Base-by-base conservation (phyloP, 2,888 invertebrate species). In the Pherbina coryleti region DNA sequence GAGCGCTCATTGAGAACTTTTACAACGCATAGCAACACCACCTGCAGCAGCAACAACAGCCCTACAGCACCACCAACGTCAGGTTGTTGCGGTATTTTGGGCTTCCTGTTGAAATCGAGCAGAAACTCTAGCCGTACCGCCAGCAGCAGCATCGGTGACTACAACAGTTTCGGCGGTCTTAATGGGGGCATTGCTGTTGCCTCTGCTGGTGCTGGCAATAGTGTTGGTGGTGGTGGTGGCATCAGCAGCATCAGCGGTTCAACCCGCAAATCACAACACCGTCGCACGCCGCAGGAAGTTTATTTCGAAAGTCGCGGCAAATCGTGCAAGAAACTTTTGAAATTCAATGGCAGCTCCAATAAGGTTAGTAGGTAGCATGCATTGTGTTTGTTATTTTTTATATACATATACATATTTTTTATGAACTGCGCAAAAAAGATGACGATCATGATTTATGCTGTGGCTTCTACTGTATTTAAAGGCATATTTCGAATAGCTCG, bases 341-440 rank as follows among this genome's bases (percentile, higher is more conserved):
- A 93, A 87, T 94, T 95, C 91, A 95, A 95, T 90, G 95, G 95
- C 83, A 94, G 93, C 87, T 94, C 95, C 72, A 95, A 94, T 90
- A 95, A 95, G 93, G 94, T 94, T 87, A 91, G 90, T 86, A 79
- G 79, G 79, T 70, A 28, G 8, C 53, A 55, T 55, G 8, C 55
- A n/a, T 19, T 55, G 9, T 7, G 19, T 1, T 19, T 55, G 22
- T 8, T 53, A 5, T 53, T 19, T 55, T 51, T 3, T n/a, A 11
- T 51, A 5, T 51, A 17, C 7, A 5, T 51, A 51, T 51, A n/a
- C n/a, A n/a, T n/a, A n/a, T n/a, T n/a, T 8, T 55, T n/a, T 55
- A 19, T 55, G 19, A 5, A 19, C 19, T 19, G n/a, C 7, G 55
- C 22, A 22, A 19, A n/a, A 44, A 44, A 11, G 11, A 44, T 44